These are phyloP conservation scores for Alloplasta piceator DNA, from an alignment of 2,888 invertebrate species.

Conservation along the genomic window DNA sequence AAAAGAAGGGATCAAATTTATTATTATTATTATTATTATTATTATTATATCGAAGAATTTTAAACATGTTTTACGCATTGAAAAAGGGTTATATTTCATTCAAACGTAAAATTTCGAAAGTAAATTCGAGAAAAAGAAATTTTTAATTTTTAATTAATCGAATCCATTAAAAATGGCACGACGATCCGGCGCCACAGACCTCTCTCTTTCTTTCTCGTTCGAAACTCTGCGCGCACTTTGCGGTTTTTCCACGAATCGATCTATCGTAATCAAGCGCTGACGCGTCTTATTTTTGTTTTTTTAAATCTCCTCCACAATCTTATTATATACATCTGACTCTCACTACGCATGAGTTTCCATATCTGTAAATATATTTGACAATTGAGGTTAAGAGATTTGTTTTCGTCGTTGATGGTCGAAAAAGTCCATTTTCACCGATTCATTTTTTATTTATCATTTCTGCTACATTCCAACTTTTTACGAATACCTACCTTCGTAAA, in stretches of 20 bases:
- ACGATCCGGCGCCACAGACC: constrained; percentile 49
- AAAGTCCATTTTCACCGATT: constrained; percentile 7
- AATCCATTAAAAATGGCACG: constrained; percentile 57
- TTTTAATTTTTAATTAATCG: constrained; percentile 18
- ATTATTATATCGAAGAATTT: too few species aligned
- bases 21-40: too few species aligned
- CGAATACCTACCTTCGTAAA: too few species aligned
- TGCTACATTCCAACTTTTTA: background rate
- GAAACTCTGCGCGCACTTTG: constrained; percentile 47
- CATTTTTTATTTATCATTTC: too few species aligned
- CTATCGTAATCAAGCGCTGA: constrained; percentile 55
- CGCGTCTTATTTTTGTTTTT: constrained; percentile 33
- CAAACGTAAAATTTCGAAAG: too few species aligned
- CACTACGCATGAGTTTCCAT: constrained; percentile 42
- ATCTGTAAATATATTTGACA: constrained; percentile 48
- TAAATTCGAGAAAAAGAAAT: too few species aligned
- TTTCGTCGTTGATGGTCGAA: constrained; percentile 6
- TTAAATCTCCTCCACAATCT: background rate
- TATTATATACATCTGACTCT: constrained; percentile 10
- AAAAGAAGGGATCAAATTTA: too few species aligned
- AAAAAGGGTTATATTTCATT: too few species aligned
- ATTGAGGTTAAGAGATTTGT: constrained; percentile 26
- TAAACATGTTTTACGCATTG: too few species aligned
- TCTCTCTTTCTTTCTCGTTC: background rate
- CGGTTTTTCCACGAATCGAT: constrained; percentile 63